phyloP scores from a whole-genome alignment of 2,113 vertebrate genomes.

The Sula dactylatra region DNA sequence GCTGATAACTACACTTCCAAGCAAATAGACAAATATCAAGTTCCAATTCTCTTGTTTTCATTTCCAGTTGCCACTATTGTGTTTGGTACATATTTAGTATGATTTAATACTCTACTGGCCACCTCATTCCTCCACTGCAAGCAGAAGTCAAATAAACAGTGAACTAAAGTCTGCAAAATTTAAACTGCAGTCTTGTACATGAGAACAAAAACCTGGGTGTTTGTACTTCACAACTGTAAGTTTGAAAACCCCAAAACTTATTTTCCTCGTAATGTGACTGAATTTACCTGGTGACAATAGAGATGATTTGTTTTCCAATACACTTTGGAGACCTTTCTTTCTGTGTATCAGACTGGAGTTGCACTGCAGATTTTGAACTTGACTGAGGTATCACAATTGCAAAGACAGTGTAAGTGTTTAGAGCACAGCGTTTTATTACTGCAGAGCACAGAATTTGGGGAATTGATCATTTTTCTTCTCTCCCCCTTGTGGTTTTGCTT shows the following conservation, averaged over 20 bases:
- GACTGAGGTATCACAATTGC: not conserved
- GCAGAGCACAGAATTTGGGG: not conserved
- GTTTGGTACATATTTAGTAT: not conserved
- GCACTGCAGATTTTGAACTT: not conserved
- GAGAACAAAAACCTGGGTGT: not conserved
- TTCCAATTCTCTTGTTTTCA: not conserved
- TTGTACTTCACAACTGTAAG: not conserved
- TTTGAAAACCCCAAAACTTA: not conserved
- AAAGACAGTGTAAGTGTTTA: not conserved
- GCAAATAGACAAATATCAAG: not conserved
- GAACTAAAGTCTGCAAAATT: not conserved
- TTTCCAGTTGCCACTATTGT: not conserved
- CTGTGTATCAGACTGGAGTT: not conserved
- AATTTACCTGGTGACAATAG: not conserved
- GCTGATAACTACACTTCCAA: not conserved
- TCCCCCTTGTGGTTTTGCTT: conserved; percentile 1
- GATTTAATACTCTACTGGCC: not conserved
- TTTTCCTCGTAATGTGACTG: not conserved
- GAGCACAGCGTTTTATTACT: not conserved
- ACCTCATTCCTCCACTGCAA: not conserved
- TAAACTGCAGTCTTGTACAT: not conserved
- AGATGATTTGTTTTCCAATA: not conserved
- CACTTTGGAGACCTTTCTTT: not conserved
- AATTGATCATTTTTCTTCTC: conserved; percentile 59
- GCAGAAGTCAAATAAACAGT: not conserved